Evolutionary conservation across 1,140 invertebrate genomes (phyloP), one percentile per base, ranked within the genome.

Genomic region (Centruroides sculpturatus): DNA sequence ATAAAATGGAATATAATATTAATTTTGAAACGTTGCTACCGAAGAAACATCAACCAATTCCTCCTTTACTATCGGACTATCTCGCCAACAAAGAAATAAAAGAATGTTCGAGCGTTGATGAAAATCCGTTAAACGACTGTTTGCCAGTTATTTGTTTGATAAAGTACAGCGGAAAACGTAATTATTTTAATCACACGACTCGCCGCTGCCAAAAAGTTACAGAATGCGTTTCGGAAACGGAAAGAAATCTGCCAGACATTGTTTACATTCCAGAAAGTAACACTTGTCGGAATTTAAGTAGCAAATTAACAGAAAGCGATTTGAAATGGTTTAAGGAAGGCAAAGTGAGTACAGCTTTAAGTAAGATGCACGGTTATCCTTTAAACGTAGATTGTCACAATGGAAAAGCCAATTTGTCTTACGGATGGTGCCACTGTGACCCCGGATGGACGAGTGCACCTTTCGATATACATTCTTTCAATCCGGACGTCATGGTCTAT

Each of bases 61-160:
- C 34, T 50, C 12, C 49, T 23, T 4, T 57, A 11, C 9, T 61
- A 35, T 1, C 55, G 59, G 57, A 63, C 2, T 63, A 63, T 35
- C 56, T 59, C 9, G 48, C 35, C 8, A n/a, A 35, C 3, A 36
- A 53, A 12, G 68, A 71, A 57, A 62, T 71, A 46, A 72, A 64
- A 35, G 60, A 62, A 35, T 81, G 79, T 62, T 59, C 65, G 8
- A 69, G 71, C 34, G 60, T 68, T 34, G 79, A 80, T 65, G 68
- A 76, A 63, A 75, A 79, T 64, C 72, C 75, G 6, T 66, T 79
- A 13, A 76, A 79, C 60, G 66, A 73, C n/a, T 81, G 78, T 66
- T 64, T 68, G n/a, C 75, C 76, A 46, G 76, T 79, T 0, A 69
- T 78, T 56, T 81, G 78, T 66, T 74, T 75, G 13, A 69, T 69